Evolutionary conservation across 1,140 invertebrate species (phyloP).

Genomic region (Oedothorax gibbosus): DNA sequence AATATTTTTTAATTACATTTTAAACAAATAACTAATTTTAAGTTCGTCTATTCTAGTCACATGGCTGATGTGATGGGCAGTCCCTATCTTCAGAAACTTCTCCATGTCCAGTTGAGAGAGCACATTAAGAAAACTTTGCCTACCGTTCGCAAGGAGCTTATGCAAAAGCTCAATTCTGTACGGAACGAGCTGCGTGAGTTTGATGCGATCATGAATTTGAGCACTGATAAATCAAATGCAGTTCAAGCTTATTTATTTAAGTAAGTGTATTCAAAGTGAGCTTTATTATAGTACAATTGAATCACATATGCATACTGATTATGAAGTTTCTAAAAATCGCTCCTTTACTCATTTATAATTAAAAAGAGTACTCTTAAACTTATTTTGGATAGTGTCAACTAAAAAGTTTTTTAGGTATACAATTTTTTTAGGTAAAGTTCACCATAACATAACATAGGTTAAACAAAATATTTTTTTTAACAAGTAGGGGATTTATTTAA

Average conservation of each 20-base stretch:
- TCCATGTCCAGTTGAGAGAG: conserved; percentile 21
- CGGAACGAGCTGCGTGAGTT: conserved; percentile 22
- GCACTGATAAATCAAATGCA: background rate
- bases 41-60: conserved; percentile 8
- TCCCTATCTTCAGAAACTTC: conserved; percentile 25
- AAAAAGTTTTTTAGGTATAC: too few relatives aligned
- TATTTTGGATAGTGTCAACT: too few relatives aligned
- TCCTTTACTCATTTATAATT: too few relatives aligned
- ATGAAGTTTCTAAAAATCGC: too few relatives aligned
- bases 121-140: conserved; percentile 48
- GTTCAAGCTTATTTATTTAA: conserved; percentile 20
- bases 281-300: background rate
- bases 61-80: conserved; percentile 44
- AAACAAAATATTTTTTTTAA: too few relatives aligned
- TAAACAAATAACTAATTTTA: too few relatives aligned
- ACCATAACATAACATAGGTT: too few relatives aligned
- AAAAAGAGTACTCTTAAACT: too few relatives aligned
- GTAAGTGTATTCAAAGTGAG: background rate
- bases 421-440: too few relatives aligned
- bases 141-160: conserved; percentile 1
- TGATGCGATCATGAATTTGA: conserved; percentile 8
- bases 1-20: too few relatives aligned
- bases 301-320: too few relatives aligned
- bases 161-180: conserved; percentile 2
- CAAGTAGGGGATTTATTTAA: too few relatives aligned